A percentile compares a stretch with the other conserved stretches of the same genome.
These are phyloP conservation scores for Macquaria australasica DNA, from an alignment of 2,113 vertebrate species.

Conservation along the genomic window DNA sequence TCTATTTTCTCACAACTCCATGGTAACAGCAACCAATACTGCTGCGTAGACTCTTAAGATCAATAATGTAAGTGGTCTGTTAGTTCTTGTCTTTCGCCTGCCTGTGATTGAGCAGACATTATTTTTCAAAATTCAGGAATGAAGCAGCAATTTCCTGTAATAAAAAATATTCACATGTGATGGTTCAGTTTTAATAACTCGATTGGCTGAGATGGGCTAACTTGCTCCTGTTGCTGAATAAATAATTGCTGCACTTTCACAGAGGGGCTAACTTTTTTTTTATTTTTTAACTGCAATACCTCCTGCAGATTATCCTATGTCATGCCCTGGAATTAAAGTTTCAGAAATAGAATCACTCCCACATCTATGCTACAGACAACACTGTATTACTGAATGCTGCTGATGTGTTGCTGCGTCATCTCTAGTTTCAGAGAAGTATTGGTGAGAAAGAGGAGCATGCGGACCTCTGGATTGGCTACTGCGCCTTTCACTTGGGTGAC, in stretches of 20 bases:
- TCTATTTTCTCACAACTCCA: neutral
- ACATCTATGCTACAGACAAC: neutral
- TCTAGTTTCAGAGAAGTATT: slow-evolving; percentile 92
- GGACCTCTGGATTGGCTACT: slow-evolving; percentile 94
- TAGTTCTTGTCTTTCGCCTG: neutral
- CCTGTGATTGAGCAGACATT: neutral
- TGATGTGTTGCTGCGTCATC: slow-evolving; percentile 42
- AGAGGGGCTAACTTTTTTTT: neutral
- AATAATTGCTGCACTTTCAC: neutral
- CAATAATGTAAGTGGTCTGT: neutral
- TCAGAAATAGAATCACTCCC: neutral
- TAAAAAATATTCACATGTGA: neutral
- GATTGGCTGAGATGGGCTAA: neutral
- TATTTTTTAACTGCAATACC: neutral
- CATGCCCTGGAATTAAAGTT: slow-evolving; percentile 6
- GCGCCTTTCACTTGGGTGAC: slow-evolving; percentile 95
- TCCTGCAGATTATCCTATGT: slow-evolving; percentile 7
- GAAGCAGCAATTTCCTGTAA: neutral
- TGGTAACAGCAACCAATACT: neutral
- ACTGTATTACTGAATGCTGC: slow-evolving; percentile 8
- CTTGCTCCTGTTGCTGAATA: neutral
- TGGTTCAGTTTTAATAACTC: neutral
- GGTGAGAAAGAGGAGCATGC: slow-evolving; percentile 89
- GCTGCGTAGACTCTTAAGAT: neutral
- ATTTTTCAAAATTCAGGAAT: neutral